Evolutionary conservation across 1,140 invertebrate genomes (phyloP).

Genomic region (Drosophila arizonae): DNA sequence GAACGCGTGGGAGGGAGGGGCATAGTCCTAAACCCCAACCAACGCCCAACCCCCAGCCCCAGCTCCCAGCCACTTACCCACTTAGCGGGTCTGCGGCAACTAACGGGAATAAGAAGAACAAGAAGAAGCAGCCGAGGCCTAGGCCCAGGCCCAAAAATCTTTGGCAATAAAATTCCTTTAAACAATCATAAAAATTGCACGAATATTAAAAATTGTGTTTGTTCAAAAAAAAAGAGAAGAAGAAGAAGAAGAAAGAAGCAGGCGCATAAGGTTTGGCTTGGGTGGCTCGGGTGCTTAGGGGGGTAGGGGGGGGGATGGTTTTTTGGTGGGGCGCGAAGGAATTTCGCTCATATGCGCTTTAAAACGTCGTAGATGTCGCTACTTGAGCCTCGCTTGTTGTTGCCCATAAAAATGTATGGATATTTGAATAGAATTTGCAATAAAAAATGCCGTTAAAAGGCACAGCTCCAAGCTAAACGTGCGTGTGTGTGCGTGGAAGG

Average conservation of each 20-base stretch:
- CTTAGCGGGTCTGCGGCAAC: constrained; percentile 21
- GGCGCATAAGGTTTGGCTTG: constrained; percentile 22
- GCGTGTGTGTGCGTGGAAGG: constrained; percentile 8
- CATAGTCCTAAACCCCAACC: not conserved
- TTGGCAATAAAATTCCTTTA: constrained; percentile 83
- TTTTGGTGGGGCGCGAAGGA: constrained; percentile 19
- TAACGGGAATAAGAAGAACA: constrained; percentile 20
- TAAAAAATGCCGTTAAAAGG: constrained; percentile 81
- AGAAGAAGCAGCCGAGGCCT: constrained; percentile 26
- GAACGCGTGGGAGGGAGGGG: constrained; percentile 25
- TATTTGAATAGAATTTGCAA: constrained; percentile 82
- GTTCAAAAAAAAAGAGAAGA: constrained; percentile 55
- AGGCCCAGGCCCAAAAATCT: constrained; percentile 66
- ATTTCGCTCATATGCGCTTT: constrained; percentile 74
- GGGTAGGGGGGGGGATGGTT: not conserved
- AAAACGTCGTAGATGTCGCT: constrained; percentile 46
- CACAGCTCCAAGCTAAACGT: constrained; percentile 19
- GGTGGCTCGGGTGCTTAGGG: not conserved
- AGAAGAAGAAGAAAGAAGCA: constrained; percentile 35
- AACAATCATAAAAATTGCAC: constrained; percentile 83
- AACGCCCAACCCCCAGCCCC: not conserved
- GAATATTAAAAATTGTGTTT: constrained; percentile 83
- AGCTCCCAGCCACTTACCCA: constrained; percentile 4
- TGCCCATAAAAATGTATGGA: constrained; percentile 79
- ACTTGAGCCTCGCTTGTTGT: constrained; percentile 29